A percentile compares a stretch with the other conserved stretches of the same genome.
Evolutionary conservation across 2,797 vertebrate species (phyloP).

Genomic region (Psittacula derbiana): DNA sequence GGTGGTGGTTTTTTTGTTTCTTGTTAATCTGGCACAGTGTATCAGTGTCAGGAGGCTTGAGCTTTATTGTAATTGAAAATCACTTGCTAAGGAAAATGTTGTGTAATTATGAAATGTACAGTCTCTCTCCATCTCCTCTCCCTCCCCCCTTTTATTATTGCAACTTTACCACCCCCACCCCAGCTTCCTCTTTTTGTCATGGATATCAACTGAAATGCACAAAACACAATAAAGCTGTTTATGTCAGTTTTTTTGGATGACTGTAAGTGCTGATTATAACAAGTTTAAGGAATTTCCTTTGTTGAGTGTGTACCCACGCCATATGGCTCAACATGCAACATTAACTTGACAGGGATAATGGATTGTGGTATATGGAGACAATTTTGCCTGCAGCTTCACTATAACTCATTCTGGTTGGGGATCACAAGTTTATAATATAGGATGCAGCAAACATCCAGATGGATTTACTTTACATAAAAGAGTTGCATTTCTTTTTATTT

Average conservation of each 20-base stretch:
- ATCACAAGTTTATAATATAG: slow-evolving; percentile 79
- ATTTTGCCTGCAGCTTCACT: slow-evolving; percentile 84
- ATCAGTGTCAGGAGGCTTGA: slow-evolving; percentile 57
- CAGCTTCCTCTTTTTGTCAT: slow-evolving; percentile 83
- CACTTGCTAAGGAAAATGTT: slow-evolving; percentile 70
- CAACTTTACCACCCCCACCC: slow-evolving; percentile 53
- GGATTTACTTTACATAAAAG: slow-evolving; percentile 83
- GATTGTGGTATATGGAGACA: slow-evolving; percentile 86
- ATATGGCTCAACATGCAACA: slow-evolving; percentile 88
- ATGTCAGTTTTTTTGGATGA: slow-evolving; percentile 83
- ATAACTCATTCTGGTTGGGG: slow-evolving; percentile 83
- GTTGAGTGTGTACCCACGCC: slow-evolving; percentile 83
- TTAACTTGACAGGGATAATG: slow-evolving; percentile 90
- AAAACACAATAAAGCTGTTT: slow-evolving; percentile 87
- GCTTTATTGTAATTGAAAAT: slow-evolving; percentile 75
- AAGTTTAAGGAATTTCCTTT: slow-evolving; percentile 88
- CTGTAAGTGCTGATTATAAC: slow-evolving; percentile 87
- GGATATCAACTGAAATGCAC: slow-evolving; percentile 83
- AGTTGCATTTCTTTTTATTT: slow-evolving; percentile 82
- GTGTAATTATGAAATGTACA: slow-evolving; percentile 72
- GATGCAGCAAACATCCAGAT: slow-evolving; percentile 81
- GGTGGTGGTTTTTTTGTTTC: background rate
- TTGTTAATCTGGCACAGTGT: slow-evolving; percentile 13
- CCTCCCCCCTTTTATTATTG: slow-evolving; percentile 15
- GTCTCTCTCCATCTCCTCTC: background rate